phyloP scores from a whole-genome alignment of 2,113 vertebrate species.

The Rallus limicola region DNA sequence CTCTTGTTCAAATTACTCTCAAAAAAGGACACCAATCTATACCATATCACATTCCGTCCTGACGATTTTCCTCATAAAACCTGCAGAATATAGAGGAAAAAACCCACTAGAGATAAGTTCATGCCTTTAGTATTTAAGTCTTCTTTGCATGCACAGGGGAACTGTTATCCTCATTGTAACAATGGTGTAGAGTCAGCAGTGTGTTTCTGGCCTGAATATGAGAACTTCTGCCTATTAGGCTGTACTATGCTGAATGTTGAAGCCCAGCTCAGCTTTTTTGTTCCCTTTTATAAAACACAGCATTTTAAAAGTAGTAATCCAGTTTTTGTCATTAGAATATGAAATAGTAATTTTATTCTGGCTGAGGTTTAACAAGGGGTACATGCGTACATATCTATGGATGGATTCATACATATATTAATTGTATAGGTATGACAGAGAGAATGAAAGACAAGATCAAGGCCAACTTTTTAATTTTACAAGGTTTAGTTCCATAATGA shows the following conservation, averaged over 20 bases:
- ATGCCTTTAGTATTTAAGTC: background rate
- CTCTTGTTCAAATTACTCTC: background rate
- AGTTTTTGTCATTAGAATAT: background rate
- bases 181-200: background rate
- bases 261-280: background rate
- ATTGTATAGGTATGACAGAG: background rate
- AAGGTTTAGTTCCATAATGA: background rate
- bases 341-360: background rate
- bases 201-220: background rate
- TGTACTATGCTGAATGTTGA: background rate
- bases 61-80: background rate
- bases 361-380: background rate
- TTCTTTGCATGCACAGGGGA: background rate
- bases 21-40: background rate
- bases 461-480: background rate
- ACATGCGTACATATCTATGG: background rate
- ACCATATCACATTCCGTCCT: background rate
- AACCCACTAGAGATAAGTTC: background rate
- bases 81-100: background rate
- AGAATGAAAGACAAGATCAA: background rate
- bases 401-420: background rate
- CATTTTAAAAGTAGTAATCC: background rate
- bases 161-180: background rate
- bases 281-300: background rate
- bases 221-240: background rate